phyloP scores from a whole-genome alignment of 2,888 invertebrate genomes.

The Ischnura elegans region DNA sequence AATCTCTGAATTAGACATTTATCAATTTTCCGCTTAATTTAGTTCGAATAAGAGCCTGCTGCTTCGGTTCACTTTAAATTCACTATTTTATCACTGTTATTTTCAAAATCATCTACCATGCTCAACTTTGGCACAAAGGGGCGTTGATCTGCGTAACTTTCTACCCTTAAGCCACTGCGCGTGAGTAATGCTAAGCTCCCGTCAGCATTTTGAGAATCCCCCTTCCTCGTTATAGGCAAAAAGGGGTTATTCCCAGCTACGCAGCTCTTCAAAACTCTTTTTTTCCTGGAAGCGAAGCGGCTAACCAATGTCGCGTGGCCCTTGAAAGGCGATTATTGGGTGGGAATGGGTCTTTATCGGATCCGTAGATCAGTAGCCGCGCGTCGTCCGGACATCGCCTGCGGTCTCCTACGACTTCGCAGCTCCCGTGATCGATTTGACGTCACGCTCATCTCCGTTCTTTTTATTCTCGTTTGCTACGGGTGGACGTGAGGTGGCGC shows the following conservation, averaged over 20 bases:
- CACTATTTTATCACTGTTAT: too few species aligned
- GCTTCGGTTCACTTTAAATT: too few species aligned
- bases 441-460: neutral
- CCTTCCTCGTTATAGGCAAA: neutral
- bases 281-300: neutral
- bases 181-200: too few species aligned
- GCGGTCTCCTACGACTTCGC: neutral
- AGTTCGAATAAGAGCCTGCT: too few species aligned
- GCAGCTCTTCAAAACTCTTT: neutral
- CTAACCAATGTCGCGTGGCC: neutral
- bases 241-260: neutral
- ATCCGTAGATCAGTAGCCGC: neutral
- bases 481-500: neutral
- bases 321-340: neutral
- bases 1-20: too few species aligned
- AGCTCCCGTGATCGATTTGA: neutral
- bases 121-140: too few species aligned
- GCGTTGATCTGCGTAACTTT: too few species aligned
- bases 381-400: neutral
- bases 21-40: too few species aligned
- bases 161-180: too few species aligned
- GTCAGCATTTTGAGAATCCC: neutral
- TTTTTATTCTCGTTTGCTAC: neutral
- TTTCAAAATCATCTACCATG: too few species aligned
- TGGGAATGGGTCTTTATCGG: neutral